These are phyloP conservation scores for Oreohelix idahoensis DNA, from an alignment of 1,140 invertebrate species.

Conservation along the genomic window DNA sequence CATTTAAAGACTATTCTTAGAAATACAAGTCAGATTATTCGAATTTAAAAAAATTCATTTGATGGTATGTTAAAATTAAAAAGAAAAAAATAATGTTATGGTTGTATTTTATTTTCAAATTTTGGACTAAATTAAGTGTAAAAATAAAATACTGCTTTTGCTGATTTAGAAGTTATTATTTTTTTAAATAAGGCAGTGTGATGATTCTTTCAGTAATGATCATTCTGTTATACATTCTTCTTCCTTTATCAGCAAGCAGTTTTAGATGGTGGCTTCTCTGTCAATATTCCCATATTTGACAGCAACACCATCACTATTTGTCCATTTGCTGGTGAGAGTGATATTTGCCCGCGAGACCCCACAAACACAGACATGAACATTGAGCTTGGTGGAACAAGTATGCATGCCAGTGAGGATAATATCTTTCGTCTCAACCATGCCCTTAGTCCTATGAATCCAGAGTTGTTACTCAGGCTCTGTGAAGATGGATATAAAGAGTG, in stretches of 20 bases:
- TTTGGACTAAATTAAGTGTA: no score
- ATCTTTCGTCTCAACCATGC: slow-evolving; percentile 37
- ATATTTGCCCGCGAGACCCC: slow-evolving; percentile 33
- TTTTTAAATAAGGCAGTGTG: no score
- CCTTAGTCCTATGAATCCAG: slow-evolving; percentile 32
- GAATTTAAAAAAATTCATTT: no score
- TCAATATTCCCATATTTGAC: slow-evolving; percentile 36
- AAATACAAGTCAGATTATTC: no score
- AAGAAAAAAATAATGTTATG: no score
- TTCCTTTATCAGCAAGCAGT: slow-evolving; percentile 10
- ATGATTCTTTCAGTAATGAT: no score
- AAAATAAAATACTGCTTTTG: no score
- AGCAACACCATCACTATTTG: slow-evolving; percentile 32
- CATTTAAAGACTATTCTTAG: no score
- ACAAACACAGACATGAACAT: slow-evolving; percentile 21
- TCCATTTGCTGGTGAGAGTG: slow-evolving; percentile 31
- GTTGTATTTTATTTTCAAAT: no score
- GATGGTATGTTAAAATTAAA: no score
- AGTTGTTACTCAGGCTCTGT: slow-evolving; percentile 29
- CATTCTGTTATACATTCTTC: no score
- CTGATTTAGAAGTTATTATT: no score
- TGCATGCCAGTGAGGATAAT: slow-evolving; percentile 36
- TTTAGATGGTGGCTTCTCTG: slow-evolving; percentile 36
- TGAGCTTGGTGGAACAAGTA: slow-evolving; percentile 24
- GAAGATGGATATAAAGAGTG: slow-evolving; percentile 38